Evolutionary conservation across 2,888 invertebrate species (phyloP), one percentile per base, ranked within the genome.

Genomic region (Chromoteleia sp.): DNA sequence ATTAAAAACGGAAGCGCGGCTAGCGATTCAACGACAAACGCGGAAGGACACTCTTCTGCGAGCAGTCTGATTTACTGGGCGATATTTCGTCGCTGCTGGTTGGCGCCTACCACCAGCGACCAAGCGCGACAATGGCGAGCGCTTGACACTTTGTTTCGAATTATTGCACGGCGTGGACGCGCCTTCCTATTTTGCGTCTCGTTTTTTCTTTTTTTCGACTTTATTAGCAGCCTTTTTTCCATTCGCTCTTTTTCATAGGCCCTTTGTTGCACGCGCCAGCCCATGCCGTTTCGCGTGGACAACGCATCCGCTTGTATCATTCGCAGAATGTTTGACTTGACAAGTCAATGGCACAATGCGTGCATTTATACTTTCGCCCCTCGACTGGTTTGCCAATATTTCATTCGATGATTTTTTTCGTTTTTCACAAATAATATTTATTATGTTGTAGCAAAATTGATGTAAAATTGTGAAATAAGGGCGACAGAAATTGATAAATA

Each of bases 91-190:
- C 87, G 87, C 84, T 84, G 85, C 83, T 86, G 83, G 87, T 86
- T 87, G 86, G 86, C 86, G 87, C 88, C 88, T 86, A 86, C 86
- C 84, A 85, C 86, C 85, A 86, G 86, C 84, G 84, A 79, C 85
- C 83, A 83, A 84, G 84, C 85, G 87, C 89, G 90, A 91, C 91
- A 91, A 91, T 91, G 89, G 91, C 86, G 85, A 84, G 83, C 89
- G 88, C 88, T 88, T 88, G 91, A 89, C 91, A 89, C 90, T 91
- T 91, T 89, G 90, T 90, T 91, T 90, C 90, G 87, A 88, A 89
- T 89, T 89, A 89, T 88, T 89, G 88, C 87, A 84, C 85, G 85
- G 84, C 85, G 83, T 63, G 75, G 85, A 84, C 83, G 86, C 83
- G 74, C 85, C 87, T 87, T 89, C 86, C 87, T 88, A 89, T 89